Evolutionary conservation across 2,888 invertebrate species (phyloP), one percentile per base, ranked within the genome.

Genomic region (Podabrus alpinus): DNA sequence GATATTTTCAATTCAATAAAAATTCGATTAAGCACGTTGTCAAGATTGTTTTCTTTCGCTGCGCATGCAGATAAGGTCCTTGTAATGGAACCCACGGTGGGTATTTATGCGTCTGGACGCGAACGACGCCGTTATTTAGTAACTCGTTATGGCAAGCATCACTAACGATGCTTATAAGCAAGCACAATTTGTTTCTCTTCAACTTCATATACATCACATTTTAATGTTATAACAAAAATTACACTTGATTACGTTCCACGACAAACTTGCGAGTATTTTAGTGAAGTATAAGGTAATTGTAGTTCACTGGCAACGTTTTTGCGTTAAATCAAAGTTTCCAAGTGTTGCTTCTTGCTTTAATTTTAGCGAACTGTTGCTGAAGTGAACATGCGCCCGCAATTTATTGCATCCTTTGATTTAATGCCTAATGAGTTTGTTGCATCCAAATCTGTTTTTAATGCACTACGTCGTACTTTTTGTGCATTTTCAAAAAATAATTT

Each of bases 361-460:
- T 81, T 82, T 81, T 76, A 75, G 79, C 79, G 82, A 83, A 82
- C 83, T 83, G 83, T 83, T 83, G 82, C 82, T 84, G 83, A 84
- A 83, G 83, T 82, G 82, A 82, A 83, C 82, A 82, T 79, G 82
- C 79, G 77, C 77, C 77, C 69, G 67, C 71, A 78, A 82, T 82
- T 82, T 82, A 82, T 82, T 75, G 79, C 81, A 77, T 70, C 73
- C 71, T 79, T 82, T 82, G 82, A 81, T 83, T 83, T 83, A 82
- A 81, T 78, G 81, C 80, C 78, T 80, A 81, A 82, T 81, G 81
- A 81, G 81, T 82, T 82, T 82, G 82, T 82, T 82, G 81, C 81
- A 81, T 81, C 81, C 67, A 19, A 70, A 72, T 66, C 69, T 69
- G 66, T 70, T 71, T 75, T 72, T 75, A 72, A 72, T 69, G 21